Base-by-base conservation (phyloP, 1,140 invertebrate genomes). In the Maconellicoccus hirsutus region DNA sequence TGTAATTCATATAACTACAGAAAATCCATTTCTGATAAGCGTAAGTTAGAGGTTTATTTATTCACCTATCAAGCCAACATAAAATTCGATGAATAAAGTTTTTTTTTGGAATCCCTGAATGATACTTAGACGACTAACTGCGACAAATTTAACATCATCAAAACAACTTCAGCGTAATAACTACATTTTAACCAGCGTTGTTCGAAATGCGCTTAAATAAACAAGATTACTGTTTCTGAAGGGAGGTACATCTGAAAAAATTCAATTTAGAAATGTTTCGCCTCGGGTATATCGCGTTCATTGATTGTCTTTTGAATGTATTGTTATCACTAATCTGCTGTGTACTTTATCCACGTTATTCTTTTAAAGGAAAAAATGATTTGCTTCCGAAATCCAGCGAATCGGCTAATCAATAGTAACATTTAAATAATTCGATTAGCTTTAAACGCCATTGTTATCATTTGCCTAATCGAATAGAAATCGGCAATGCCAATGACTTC, bases 61-160 rank as follows among this genome's bases (percentile, higher is more conserved):
- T 38, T 38, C 33, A 7, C 14, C 14, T 38, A 14, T 38, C 6
- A 6, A 14, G 33, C 33, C 6, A 6, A 38, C 33, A 14, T 7
- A 7, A 14, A 14, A 14, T 14, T 6, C 33, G 33, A 38, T 38
- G 33, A 7, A n/a, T n/a, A n/a, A n/a, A n/a, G n/a, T n/a, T n/a
- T n/a, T n/a, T 52, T 52, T 52, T 52, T 52, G 25, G 61, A 66
- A 66, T 8, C 61, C 61, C 61, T 66, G 61, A 66, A 66, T 16
- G 61, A 66, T 66, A 23, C 19, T 66, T 25, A 22, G 25, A 66
- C 19, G 16, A 66, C 61, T 66, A 66, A 66, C 61, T 66, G 61
- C 61, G 25, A 66, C 61, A 66, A 66, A 66, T 66, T 66, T 26
- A 66, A 66, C 61, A 66, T 66, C 61, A 66, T 66, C 61, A 66